Base-by-base conservation (phyloP, 1,140 invertebrate species). In the Bradynema listronoti region DNA sequence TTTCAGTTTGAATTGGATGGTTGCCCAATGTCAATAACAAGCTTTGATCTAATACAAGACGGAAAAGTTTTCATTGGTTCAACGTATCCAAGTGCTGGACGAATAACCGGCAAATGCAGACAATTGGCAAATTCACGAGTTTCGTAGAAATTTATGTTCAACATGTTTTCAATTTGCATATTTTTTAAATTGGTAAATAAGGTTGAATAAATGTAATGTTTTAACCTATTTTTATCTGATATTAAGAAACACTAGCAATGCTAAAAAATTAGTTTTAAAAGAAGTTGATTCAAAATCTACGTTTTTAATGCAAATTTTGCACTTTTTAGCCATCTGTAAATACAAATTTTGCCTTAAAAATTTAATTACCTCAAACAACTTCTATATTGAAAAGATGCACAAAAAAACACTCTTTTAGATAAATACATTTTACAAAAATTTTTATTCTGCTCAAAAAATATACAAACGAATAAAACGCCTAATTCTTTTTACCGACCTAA, bases 1-100 rank as follows among this genome's bases (percentile, higher is more conserved):
- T 50, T 50, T 50, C 4, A 50, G 47, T 50, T 58, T 42, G 57
- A 58, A 58, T 34, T 58, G 4, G 56, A 58, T 36, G 53, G 53
- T 16, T 58, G 57, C 29, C 52, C 54, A 5, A 30, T 58, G 49
- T 25, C 57, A 34, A 58, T 58, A n/a, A 58, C 57, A 22, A 30
- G 14, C 14, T 45, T 49, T 22, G 54, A 58, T 58, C 22, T 58
- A 16, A 34, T 54, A 39, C 51, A 54, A 36, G 16, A 54, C 5
- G 30, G 30, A 25, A 36, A 33, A 47, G 51, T 54, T 19, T 54
- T 54, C 30, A 54, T 54, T n/a, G 51, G 51, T 14, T 39, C 51
- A 16, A 54, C 42, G 32, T 54, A 39, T 36, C 51, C 50, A 2
- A 39, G 27, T 54, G 51, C 51, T 43, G 51, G 51, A 4, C 22